Conservation (phyloP, 2,113 vertebrate species). For the Alexandromys fortis region DNA sequence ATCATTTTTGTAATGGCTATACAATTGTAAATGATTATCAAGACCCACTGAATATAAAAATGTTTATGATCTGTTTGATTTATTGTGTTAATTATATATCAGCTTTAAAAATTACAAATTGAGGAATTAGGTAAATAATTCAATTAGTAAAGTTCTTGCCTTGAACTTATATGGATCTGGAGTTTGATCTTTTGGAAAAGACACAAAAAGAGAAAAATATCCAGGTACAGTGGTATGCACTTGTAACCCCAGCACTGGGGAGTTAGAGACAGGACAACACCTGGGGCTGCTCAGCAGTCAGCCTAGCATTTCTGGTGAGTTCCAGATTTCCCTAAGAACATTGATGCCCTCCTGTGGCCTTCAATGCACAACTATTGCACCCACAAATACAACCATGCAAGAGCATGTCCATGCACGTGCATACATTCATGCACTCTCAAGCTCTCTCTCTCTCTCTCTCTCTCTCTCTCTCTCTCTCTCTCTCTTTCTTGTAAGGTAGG, state of each 20-base stretch:
- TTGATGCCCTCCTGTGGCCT: not conserved
- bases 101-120: not conserved
- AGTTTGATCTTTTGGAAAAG: not conserved
- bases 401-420: too few relatives aligned
- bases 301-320: not conserved
- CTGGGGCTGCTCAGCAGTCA: not conserved
- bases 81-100: not conserved
- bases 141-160: not conserved
- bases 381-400: not conserved
- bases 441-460: too few relatives aligned
- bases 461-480: not conserved
- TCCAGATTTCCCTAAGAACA: not conserved
- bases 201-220: not conserved
- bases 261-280: too few relatives aligned
- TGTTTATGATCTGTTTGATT: not conserved
- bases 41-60: not conserved
- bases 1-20: not conserved
- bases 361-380: not conserved
- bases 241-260: too few relatives aligned
- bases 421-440: too few relatives aligned
- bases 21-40: not conserved
- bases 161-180: not conserved
- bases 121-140: not conserved
- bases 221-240: not conserved
- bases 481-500: rapidly evolving